Percentiles rank a stretch among this genome's conserved stretches.
phyloP scores from a whole-genome alignment of 2,888 invertebrate species.

The Agrochola circellaris region DNA sequence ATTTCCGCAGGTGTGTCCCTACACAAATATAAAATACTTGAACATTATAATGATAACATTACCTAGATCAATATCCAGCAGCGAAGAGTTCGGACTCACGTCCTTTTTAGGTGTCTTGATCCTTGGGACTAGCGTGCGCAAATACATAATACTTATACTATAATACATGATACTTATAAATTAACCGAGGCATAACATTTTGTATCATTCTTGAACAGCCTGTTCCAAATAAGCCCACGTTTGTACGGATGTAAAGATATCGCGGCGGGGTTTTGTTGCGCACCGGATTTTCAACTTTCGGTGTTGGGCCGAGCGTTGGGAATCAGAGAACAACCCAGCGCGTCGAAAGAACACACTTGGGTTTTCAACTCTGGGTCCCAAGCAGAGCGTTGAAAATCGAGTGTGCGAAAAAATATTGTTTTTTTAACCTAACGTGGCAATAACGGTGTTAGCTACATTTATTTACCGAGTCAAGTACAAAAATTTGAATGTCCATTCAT shows the following conservation, averaged over 20 bases:
- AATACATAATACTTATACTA: no score
- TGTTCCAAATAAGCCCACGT: no score
- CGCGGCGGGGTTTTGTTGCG: no score
- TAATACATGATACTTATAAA: conserved; percentile 33
- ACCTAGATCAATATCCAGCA: conserved; percentile 81
- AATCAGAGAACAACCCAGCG: no score
- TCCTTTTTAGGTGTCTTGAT: conserved; percentile 85
- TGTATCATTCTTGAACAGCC: neutral
- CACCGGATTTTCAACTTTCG: no score
- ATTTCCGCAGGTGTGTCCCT: neutral
- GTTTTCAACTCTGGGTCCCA: no score
- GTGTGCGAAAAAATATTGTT: no score
- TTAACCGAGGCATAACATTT: neutral
- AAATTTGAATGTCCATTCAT: neutral
- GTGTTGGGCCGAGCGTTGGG: no score
- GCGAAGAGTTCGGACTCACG: conserved; percentile 77
- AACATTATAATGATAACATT: conserved; percentile 33
- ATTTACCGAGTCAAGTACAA: neutral
- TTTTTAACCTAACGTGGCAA: no score
- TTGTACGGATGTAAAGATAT: no score
- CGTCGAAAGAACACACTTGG: no score
- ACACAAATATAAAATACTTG: neutral
- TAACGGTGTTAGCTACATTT: neutral
- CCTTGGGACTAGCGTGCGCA: conserved; percentile 85
- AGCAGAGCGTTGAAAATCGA: no score